A percentile compares a stretch with the other conserved stretches of the same genome.
Conservation (phyloP, 2,888 invertebrate genomes). For the Heliconius hortense region DNA sequence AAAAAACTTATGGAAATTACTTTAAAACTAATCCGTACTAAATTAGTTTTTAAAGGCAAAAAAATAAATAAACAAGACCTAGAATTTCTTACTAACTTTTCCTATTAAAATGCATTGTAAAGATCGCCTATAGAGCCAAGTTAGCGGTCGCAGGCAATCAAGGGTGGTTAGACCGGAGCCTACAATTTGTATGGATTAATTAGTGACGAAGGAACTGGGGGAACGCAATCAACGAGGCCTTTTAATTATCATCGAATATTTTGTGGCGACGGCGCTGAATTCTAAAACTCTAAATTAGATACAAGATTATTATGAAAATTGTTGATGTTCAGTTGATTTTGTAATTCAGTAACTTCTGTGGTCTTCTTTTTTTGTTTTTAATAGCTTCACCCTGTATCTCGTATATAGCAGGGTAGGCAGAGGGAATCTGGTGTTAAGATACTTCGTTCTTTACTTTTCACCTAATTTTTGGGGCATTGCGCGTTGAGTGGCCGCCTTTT, state of each 20-base stretch:
- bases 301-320: not conserved
- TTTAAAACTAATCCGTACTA: constrained; percentile 1
- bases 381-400: not conserved
- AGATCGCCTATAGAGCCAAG: constrained; percentile 25
- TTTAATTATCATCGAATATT: constrained; percentile 42
- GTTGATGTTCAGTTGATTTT: not conserved
- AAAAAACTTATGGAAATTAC: not conserved
- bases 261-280: constrained; percentile 20
- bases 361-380: too few relatives aligned
- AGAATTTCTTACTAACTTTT: constrained; percentile 24
- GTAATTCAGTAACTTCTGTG: not conserved
- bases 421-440: not conserved
- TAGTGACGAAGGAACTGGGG: constrained; percentile 49
- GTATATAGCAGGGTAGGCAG: not conserved
- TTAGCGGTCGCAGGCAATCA: constrained; percentile 63
- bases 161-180: constrained; percentile 51
- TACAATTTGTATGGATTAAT: constrained; percentile 70
- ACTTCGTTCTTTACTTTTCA: too few relatives aligned
- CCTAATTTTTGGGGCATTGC: not conserved
- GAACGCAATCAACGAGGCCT: constrained; percentile 46
- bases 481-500: not conserved
- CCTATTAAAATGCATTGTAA: constrained; percentile 29
- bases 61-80: not conserved
- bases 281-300: constrained; percentile 23
- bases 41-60: not conserved